A percentile compares a stretch with the other conserved stretches of the same genome.
phyloP scores from a whole-genome alignment of 2,113 vertebrate genomes.

The Scopus umbretta region DNA sequence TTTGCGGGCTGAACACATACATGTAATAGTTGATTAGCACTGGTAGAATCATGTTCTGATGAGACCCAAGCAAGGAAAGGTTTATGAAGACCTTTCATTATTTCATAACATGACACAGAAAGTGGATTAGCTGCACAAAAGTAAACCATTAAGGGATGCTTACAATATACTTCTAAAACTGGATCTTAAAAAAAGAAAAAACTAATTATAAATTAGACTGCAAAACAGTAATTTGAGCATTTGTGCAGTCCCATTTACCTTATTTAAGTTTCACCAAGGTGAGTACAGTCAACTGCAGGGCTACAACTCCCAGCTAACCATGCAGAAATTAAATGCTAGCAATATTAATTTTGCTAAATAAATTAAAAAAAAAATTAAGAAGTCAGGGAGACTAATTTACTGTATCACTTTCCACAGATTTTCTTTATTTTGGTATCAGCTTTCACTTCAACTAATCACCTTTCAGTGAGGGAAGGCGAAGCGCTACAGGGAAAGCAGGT shows the following conservation, averaged over 20 bases:
- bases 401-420: not conserved
- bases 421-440: not conserved
- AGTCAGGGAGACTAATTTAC: not conserved
- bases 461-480: not conserved
- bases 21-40: not conserved
- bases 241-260: not conserved
- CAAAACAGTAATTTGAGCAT: not conserved
- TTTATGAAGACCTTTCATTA: not conserved
- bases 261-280: not conserved
- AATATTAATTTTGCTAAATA: not conserved
- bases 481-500: not conserved
- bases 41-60: not conserved
- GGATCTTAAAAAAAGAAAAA: not conserved
- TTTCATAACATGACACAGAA: not conserved
- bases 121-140: not conserved
- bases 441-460: not conserved
- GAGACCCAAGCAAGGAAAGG: not conserved
- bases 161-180: not conserved
- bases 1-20: not conserved
- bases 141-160: not conserved
- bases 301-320: rapidly evolving
- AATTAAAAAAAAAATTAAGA: no score
- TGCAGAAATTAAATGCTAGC: not conserved
- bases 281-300: not conserved
- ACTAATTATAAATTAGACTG: not conserved